Evolutionary conservation across 1,140 invertebrate genomes (phyloP).

Genomic region (Brachionus rubens): DNA sequence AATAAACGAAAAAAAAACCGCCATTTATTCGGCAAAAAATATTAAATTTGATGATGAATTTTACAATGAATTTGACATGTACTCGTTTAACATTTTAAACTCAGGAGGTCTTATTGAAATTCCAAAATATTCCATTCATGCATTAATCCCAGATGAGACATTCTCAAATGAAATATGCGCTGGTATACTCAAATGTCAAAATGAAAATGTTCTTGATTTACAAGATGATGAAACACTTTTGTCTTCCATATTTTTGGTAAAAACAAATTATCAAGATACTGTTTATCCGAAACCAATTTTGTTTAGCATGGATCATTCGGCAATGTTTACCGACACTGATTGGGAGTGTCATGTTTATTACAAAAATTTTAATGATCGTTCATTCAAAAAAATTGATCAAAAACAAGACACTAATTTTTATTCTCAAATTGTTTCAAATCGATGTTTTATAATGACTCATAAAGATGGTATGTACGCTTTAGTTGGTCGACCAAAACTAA

Average conservation of each 20-base stretch:
- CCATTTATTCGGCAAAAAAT: background rate
- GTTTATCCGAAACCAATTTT: background rate
- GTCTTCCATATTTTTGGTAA: slow-evolving; percentile 36
- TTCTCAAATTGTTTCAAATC: background rate
- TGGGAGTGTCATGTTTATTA: background rate
- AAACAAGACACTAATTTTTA: background rate
- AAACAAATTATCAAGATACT: background rate
- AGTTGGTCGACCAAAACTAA: background rate
- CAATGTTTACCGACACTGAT: background rate
- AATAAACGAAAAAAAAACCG: slow-evolving; percentile 12
- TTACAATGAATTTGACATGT: slow-evolving; percentile 19
- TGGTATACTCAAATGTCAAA: background rate
- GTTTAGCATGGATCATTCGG: slow-evolving; percentile 23
- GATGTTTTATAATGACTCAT: background rate
- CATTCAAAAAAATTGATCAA: background rate
- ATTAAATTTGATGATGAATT: background rate
- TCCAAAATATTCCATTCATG: background rate
- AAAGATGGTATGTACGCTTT: slow-evolving; percentile 16
- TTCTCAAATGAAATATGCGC: background rate
- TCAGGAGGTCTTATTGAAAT: slow-evolving; percentile 7
- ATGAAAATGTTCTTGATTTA: slow-evolving; percentile 1
- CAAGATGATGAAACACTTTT: slow-evolving; percentile 16
- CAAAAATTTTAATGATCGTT: background rate
- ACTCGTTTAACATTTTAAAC: background rate
- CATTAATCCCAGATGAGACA: slow-evolving; percentile 10